Evolutionary conservation across 1,140 invertebrate species (phyloP), one percentile per base, ranked within the genome.

Genomic region (Lethocerus indicus): DNA sequence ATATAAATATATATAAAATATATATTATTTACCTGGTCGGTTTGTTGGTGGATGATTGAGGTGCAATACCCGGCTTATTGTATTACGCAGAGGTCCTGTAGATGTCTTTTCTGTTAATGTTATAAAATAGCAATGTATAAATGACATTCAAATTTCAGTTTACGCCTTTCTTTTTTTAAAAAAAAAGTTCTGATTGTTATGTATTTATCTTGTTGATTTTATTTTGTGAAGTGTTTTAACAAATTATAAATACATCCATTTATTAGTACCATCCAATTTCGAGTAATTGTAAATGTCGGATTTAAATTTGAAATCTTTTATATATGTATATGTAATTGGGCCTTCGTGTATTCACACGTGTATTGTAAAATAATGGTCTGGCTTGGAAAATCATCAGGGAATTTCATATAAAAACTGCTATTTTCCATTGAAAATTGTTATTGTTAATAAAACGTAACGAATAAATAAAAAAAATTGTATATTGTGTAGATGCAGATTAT

Each of bases 41-140:
- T 44, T 23, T 24, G 42, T 44, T 44, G 42, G 42, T 44, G 42
- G 42, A 44, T 44, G n/a, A n/a, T n/a, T 44, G 25, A 44, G 42
- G 42, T 14, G 16, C 1, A 12, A 42, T 42, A 42, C 40, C 40
- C n/a, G n/a, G n/a, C n/a, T n/a, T n/a, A n/a, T n/a, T n/a, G n/a
- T n/a, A n/a, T 42, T 27, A 20, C 14, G 42, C 29, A 44, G 42
- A 44, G 42, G 42, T 44, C 42, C 42, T 39, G 36, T 21, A 39
- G 18, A 14, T 39, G 23, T 20, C 2, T 39, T 39, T 20, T 39
- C 18, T 39, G 23, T 21, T 16, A 39, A 16, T 39, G 36, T 5
- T 16, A 39, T 16, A 39, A 20, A 14, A 39, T 21, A 39, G 36
- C 23, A 16, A 7, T 20, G n/a, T 39, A 7, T n/a, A 42, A 24